Base-by-base conservation (phyloP, 64 coral and sea anemone species). In the Platygyra sinensis region DNA sequence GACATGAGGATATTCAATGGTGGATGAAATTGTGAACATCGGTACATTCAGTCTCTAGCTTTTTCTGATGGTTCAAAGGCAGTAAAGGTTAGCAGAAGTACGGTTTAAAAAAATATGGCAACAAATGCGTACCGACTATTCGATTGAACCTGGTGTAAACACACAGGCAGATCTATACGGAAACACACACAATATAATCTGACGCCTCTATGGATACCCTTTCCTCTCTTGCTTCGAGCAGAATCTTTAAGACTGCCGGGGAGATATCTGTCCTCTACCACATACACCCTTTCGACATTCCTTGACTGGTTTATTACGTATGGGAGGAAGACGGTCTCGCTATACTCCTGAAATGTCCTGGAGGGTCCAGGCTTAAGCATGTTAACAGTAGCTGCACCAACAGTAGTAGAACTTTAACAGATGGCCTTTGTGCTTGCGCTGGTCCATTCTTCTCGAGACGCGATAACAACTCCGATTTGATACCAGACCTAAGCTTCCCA, bases 261-360 rank as follows among this genome's bases (percentile, higher is more conserved):
- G 10, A 80, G 24, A 19, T 96, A 96, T 51, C 2, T 76, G 59
- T 96, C 86, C 90, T 90, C 89, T 30, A 92, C 63, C 4, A 92
- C 64, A 86, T 89, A 80, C 28, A 96, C 80, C 64, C 90, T 72
- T 27, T 78, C 17, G 10, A 80, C 94, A 75, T 80, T 63, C 22
- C 33, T 13, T 7, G 90, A 33, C 62, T 86, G 87, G 15, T 24
- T 15, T 80, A 30, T 80, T 18, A 90, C 25, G n/a, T 74, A 87
- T 9, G 87, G 87, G 20, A 90, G 30, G 14, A 90, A 93, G n/a
- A 90, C 64, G 8, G 12, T 22, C 20, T 90, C n/a, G 49, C 75
- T 60, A 62, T 93, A 93, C 17, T 88, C 91, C 15, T 57, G 9
- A 60, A 93, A 93, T 30, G 85, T 93, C 77, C 50, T 87, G 13